These are phyloP conservation scores for Hyppa rectilinea DNA, from an alignment of 2,888 invertebrate genomes.

Conservation along the genomic window DNA sequence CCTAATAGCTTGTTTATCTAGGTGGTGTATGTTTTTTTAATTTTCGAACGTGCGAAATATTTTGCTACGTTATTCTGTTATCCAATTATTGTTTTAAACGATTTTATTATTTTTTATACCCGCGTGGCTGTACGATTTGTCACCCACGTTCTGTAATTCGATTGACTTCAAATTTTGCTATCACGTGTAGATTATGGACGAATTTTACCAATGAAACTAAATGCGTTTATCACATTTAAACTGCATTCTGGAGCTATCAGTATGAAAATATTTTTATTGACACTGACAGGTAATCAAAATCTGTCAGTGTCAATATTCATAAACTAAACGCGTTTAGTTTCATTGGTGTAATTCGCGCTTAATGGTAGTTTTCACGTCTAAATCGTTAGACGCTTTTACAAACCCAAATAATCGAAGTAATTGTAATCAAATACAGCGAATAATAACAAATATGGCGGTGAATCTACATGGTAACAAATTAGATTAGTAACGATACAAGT, in stretches of 20 bases:
- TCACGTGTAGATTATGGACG: neutral
- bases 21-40: neutral
- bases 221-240: neutral
- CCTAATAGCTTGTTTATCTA: conserved; percentile 13
- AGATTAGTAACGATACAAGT: conserved; percentile 42
- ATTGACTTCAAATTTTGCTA: conserved; percentile 1
- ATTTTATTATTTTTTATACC: neutral
- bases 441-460: conserved; percentile 29
- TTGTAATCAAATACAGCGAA: conserved; percentile 34
- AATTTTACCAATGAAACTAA: neutral
- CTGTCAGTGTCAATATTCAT: too few species aligned
- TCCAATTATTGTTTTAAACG: neutral
- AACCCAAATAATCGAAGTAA: neutral
- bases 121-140: neutral
- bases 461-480: conserved; percentile 35
- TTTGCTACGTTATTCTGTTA: neutral
- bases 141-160: neutral
- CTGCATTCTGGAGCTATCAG: neutral
- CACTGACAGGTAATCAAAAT: too few species aligned
- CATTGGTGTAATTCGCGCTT: neutral
- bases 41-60: neutral
- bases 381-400: neutral
- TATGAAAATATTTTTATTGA: neutral
- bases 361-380: neutral
- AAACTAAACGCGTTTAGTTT: too few species aligned